Evolutionary conservation across 2,888 invertebrate species (phyloP).

Genomic region (Phortica magna): DNA sequence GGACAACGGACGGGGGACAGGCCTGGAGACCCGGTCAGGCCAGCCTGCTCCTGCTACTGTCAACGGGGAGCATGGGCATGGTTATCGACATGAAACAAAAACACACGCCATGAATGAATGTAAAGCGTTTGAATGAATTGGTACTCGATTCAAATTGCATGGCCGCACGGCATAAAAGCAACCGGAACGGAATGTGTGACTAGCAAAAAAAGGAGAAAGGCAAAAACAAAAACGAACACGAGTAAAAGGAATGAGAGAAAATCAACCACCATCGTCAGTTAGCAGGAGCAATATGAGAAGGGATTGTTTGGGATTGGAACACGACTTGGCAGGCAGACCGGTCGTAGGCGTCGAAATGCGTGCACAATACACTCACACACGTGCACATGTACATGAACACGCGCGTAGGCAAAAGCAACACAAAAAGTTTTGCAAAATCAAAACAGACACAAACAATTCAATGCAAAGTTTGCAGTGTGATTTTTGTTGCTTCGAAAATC

Average conservation of each 20-base stretch:
- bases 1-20: background rate
- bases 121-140: conserved; percentile 3
- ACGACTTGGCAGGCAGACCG: background rate
- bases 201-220: background rate
- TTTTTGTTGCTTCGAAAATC: background rate
- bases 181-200: conserved; percentile 8
- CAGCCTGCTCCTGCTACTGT: no score
- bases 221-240: background rate
- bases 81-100: background rate
- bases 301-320: conserved; percentile 15
- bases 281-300: background rate
- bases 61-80: background rate
- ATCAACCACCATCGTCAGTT: background rate
- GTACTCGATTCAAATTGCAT: background rate
- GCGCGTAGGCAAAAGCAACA: background rate
- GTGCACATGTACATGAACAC: background rate
- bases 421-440: conserved; percentile 16
- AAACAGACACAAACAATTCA: background rate
- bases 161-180: background rate
- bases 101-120: conserved; percentile 21
- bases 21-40: background rate
- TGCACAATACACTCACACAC: background rate
- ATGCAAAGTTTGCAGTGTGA: background rate
- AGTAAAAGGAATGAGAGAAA: background rate
- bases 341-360: background rate